Percentiles rank a stretch among this genome's conserved stretches.
These are phyloP conservation scores for Drosophila carrolli DNA, from an alignment of 1,140 invertebrate species.

Conservation along the genomic window DNA sequence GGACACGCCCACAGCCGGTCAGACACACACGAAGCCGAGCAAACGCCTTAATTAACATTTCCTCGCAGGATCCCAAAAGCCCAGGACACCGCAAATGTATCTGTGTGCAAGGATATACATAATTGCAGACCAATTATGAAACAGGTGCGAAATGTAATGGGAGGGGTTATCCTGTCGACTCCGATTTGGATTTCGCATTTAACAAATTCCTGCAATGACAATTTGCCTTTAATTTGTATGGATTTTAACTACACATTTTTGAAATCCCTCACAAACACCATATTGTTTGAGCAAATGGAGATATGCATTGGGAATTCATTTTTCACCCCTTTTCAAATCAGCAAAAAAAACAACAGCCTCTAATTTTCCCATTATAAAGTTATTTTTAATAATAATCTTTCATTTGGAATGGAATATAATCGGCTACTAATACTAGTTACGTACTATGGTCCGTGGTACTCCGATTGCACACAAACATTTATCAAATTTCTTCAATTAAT, in stretches of 20 bases:
- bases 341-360: constrained; percentile 1
- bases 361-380: constrained; percentile 5
- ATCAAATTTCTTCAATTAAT: constrained; percentile 20
- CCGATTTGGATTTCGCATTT: neutral
- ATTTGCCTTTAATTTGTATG: neutral
- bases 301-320: neutral
- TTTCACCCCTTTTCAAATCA: neutral
- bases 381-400: constrained; percentile 2
- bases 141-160: neutral
- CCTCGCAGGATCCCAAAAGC: neutral
- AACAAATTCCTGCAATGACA: neutral
- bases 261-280: too few species aligned
- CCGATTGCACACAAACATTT: neutral
- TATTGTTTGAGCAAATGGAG: neutral
- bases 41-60: constrained; percentile 52
- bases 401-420: neutral
- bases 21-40: constrained; percentile 2
- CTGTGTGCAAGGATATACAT: constrained; percentile 16
- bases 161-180: neutral
- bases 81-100: constrained; percentile 3
- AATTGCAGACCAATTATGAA: constrained; percentile 31
- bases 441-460: too few species aligned
- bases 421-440: neutral
- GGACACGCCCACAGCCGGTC: too few species aligned
- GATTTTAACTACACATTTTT: constrained; percentile 1